These are phyloP conservation scores for Clistopyga incitator DNA, from an alignment of 2,888 invertebrate species.

Conservation along the genomic window DNA sequence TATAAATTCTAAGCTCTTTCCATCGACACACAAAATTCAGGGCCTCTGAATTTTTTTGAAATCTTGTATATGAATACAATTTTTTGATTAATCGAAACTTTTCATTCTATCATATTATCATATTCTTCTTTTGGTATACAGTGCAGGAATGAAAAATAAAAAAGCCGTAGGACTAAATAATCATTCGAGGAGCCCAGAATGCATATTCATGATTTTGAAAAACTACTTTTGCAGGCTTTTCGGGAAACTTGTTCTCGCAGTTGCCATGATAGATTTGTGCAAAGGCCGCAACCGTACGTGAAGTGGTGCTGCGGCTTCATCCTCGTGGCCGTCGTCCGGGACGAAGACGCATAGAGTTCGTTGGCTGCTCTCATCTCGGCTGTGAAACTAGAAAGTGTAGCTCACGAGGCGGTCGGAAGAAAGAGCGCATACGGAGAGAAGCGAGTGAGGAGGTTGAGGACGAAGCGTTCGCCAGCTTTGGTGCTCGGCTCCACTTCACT, in stretches of 20 bases:
- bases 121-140: too few relatives aligned
- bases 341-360: slow-evolving; percentile 22
- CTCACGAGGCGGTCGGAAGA: slow-evolving; percentile 18
- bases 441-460: neutral
- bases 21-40: too few relatives aligned
- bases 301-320: neutral
- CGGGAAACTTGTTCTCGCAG: neutral
- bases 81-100: too few relatives aligned
- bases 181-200: too few relatives aligned
- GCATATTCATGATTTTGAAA: neutral
- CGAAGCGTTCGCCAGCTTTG: neutral
- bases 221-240: slow-evolving; percentile 5
- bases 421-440: slow-evolving; percentile 13
- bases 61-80: too few relatives aligned
- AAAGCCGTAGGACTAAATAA: too few relatives aligned
- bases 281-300: neutral
- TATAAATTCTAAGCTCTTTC: neutral
- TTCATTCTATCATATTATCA: too few relatives aligned
- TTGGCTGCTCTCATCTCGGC: slow-evolving; percentile 33
- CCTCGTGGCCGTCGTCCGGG: neutral
- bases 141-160: too few relatives aligned
- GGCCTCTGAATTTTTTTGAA: too few relatives aligned
- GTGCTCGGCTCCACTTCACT: neutral
- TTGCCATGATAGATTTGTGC: neutral
- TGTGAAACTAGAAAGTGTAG: slow-evolving; percentile 49